phyloP scores from a whole-genome alignment of 1,140 invertebrate species.

The Euwallacea fornicatus region DNA sequence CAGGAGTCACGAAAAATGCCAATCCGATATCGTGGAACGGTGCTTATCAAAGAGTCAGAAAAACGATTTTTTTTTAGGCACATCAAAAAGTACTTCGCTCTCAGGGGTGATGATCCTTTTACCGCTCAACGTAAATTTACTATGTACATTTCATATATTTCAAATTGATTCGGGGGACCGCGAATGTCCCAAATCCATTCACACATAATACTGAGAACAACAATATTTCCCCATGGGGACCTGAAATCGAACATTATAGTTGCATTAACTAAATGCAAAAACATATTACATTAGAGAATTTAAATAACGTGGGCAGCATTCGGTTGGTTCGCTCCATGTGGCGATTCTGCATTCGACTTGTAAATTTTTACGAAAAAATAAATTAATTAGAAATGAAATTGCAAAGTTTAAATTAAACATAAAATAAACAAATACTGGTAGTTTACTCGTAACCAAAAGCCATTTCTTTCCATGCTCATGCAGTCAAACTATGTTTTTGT shows the following conservation, averaged over 20 bases:
- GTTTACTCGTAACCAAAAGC: constrained; percentile 8
- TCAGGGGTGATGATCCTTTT: no score
- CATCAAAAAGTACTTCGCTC: no score
- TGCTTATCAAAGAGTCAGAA: no score
- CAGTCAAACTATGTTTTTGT: constrained; percentile 48
- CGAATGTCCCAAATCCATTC: neutral
- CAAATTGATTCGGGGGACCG: no score
- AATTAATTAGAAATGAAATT: no score
- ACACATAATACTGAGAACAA: neutral
- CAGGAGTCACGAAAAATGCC: no score
- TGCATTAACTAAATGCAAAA: neutral
- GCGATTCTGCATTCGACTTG: neutral
- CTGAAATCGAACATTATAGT: neutral
- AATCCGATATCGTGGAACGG: no score
- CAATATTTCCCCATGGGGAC: neutral
- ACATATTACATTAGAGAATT: neutral
- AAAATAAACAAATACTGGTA: no score
- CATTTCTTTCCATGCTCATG: constrained; percentile 47
- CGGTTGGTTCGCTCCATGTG: neutral
- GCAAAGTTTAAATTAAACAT: no score
- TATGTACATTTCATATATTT: no score
- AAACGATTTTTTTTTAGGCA: no score
- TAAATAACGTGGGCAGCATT: neutral
- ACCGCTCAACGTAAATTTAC: no score
- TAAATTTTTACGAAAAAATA: neutral